Base-by-base conservation (phyloP, 1,140 invertebrate genomes). In the Atta texana region DNA sequence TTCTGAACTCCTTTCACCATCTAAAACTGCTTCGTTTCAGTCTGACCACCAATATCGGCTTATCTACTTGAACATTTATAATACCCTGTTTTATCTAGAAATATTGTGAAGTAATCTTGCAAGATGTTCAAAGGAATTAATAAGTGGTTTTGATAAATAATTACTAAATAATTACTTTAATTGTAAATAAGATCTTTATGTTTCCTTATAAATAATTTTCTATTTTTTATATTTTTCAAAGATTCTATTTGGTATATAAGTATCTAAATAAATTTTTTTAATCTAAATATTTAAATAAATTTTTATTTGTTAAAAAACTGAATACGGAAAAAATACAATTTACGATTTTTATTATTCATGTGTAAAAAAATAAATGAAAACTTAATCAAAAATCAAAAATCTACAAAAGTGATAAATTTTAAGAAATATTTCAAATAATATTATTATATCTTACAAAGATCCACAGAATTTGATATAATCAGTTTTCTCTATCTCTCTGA, bases 1-100 rank as follows among this genome's bases (percentile, higher is more conserved):
- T 61, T 39, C 39, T 74, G 34, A 82, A 82, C 55, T 74, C 69
- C 74, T 74, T 55, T 49, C 51, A 61, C 39, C 18, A 18, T 49
- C 18, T 24, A 21, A 75, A 84, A 31, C 34, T 44, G 31, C 18
- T n/a, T 59, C 18, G 55, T 84, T 59, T 31, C 80, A 7, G 24
- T 61, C 53, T 49, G 24, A 74, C 55, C 55, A 49, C 68, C 24
- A 57, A 71, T 53, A 66, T n/a, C 18, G 69, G 53, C 55, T 84
- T 84, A 84, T 75, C 80, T 84, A 61, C 57, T 84, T 49, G 28
- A 57, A 55, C 55, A 69, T 84, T n/a, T 49, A 68, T 55, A 39
- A 74, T 61, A 61, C 8, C 1, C 57, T 59, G 80, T 0, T 39
- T 82, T 82, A 34, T 34, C 55, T 31, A 74, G 53, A 49, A 72